Evolutionary conservation across 1,140 invertebrate species (phyloP).

Genomic region (Bilobella aurantiaca): DNA sequence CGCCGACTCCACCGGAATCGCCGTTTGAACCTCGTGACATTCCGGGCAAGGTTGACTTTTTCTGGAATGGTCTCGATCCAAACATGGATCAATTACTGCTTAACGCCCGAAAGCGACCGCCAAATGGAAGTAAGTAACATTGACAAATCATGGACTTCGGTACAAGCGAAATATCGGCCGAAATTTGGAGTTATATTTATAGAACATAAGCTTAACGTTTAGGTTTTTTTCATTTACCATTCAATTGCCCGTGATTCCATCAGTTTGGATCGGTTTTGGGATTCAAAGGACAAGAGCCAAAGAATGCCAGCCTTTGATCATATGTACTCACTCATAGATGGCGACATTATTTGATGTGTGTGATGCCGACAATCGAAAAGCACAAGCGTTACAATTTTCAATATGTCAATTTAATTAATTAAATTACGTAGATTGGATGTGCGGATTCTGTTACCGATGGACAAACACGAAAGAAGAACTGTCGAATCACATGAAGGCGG

Average conservation of each 20-base stretch:
- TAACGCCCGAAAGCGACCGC: not conserved
- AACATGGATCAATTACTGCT: not conserved
- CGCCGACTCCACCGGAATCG: not conserved
- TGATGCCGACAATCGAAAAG: too few relatives aligned
- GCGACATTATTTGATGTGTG: not conserved
- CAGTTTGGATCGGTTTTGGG: not conserved
- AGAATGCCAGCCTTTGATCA: not conserved
- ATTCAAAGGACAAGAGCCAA: not conserved
- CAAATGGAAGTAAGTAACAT: not conserved
- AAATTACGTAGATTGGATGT: not conserved
- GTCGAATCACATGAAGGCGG: not conserved
- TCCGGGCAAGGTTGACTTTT: not conserved
- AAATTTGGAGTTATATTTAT: not conserved
- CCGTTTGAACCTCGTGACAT: not conserved
- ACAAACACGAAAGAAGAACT: not conserved
- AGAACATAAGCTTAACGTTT: not conserved
- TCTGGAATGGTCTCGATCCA: not conserved
- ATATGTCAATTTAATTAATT: not conserved
- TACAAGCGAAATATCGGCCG: not conserved
- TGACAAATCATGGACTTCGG: not conserved
- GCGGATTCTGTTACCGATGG: conserved; percentile 9
- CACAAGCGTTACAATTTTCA: not conserved
- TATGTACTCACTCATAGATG: not conserved
- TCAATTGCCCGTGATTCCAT: not conserved
- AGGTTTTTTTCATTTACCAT: not conserved